These are phyloP conservation scores for Vireo griseus DNA, from an alignment of 2,797 vertebrate species.

Conservation along the genomic window DNA sequence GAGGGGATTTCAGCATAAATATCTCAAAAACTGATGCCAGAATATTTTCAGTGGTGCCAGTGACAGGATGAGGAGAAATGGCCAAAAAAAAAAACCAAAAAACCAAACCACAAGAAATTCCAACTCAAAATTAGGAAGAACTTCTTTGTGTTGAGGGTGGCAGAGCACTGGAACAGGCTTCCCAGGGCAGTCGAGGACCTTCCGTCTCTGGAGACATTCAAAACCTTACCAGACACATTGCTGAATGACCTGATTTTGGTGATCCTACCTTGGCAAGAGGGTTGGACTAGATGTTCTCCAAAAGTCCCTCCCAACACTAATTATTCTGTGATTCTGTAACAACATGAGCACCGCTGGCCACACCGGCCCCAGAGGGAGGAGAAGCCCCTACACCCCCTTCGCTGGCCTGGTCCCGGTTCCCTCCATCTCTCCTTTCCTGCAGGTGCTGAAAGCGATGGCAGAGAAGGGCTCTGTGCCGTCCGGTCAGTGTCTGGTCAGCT, in stretches of 20 bases:
- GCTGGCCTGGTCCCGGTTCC: not conserved
- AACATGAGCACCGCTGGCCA: too few species aligned
- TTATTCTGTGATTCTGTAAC: not conserved
- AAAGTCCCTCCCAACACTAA: not conserved
- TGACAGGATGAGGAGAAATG: fast-evolving
- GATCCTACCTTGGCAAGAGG: not conserved
- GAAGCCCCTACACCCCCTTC: fast-evolving
- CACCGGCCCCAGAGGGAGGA: fast-evolving
- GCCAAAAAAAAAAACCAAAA: not conserved
- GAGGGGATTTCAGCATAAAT: not conserved
- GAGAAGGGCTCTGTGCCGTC: not conserved
- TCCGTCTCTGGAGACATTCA: not conserved
- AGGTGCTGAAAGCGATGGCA: fast-evolving
- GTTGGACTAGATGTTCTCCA: not conserved
- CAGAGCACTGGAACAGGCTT: not conserved
- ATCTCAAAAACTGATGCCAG: not conserved
- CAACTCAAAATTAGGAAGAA: not conserved
- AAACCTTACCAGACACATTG: fast-evolving
- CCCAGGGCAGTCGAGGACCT: fast-evolving
- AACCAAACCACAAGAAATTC: not conserved
- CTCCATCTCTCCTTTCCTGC: not conserved
- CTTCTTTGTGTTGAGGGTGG: not conserved
- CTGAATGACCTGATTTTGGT: not conserved
- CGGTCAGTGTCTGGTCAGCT: fast-evolving
- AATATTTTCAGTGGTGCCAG: not conserved